These are phyloP conservation scores for Lithobates sylvaticus DNA, from an alignment of 2,797 vertebrate species.

Conservation along the genomic window DNA sequence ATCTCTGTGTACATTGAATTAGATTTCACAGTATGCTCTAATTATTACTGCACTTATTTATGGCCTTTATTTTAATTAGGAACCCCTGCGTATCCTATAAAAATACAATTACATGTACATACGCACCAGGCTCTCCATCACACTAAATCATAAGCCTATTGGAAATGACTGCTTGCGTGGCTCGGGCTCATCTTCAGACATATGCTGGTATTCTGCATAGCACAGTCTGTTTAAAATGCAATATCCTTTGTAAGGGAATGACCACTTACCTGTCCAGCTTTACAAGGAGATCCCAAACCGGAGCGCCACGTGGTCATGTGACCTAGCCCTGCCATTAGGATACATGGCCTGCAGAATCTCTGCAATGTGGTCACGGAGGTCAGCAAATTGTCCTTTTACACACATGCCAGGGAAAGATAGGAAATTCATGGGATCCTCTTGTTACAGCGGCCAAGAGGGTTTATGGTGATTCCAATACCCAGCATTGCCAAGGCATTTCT, in stretches of 20 bases:
- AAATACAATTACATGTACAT: conserved; percentile 43
- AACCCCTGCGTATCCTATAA: conserved; percentile 37
- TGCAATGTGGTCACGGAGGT: too few species aligned
- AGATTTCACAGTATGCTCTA: conserved; percentile 45
- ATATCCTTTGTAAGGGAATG: background rate
- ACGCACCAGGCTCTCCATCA: conserved; percentile 22
- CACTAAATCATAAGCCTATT: conserved; percentile 40
- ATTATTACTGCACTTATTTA: conserved; percentile 47
- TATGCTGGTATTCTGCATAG: background rate
- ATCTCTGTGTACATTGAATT: conserved; percentile 40
- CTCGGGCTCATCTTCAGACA: conserved; percentile 6
- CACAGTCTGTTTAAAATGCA: background rate
- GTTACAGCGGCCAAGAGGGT: too few species aligned
- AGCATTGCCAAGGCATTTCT: too few species aligned
- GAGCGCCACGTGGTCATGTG: too few species aligned
- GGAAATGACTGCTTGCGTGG: conserved; percentile 23
- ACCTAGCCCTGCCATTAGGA: too few species aligned
- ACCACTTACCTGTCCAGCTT: too few species aligned
- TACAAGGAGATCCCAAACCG: too few species aligned
- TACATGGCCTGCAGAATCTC: too few species aligned
- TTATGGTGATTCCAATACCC: too few species aligned
- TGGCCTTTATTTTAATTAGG: conserved; percentile 43
- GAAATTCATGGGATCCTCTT: too few species aligned
- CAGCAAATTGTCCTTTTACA: too few species aligned
- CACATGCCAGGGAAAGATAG: too few species aligned